Conservation (phyloP, 2,797 vertebrate genomes). For the Pipistrellus pipistrellus region DNA sequence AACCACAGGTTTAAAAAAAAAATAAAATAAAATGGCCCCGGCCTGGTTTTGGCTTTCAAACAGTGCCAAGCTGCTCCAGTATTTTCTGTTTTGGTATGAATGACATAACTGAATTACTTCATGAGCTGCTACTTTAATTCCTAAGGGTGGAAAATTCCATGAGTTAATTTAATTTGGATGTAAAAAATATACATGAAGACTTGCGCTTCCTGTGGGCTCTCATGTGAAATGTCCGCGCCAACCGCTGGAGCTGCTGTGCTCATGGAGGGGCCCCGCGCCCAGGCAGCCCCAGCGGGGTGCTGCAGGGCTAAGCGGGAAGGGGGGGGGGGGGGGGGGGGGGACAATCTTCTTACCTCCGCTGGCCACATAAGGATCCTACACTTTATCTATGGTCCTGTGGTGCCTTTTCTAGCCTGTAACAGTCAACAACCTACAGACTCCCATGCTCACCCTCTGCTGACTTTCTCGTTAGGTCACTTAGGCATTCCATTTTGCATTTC, state of each 20-base stretch:
- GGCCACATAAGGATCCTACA: background rate
- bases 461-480: background rate
- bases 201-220: constrained; percentile 81
- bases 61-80: constrained; percentile 75
- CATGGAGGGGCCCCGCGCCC: background rate
- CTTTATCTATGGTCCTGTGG: background rate
- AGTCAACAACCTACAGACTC: background rate
- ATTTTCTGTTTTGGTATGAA: constrained; percentile 82
- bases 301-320: background rate
- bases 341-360: background rate
- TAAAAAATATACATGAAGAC: constrained; percentile 80
- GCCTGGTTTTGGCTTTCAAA: constrained; percentile 80
- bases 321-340: fast-evolving
- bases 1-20: constrained; percentile 72
- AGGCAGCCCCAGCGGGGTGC: fast-evolving
- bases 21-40: constrained; percentile 49
- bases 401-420: background rate
- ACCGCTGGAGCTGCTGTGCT: background rate
- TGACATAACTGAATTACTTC: constrained; percentile 86
- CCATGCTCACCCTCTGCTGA: background rate
- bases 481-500: background rate
- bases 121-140: constrained; percentile 86
- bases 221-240: constrained; percentile 56
- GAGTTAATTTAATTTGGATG: constrained; percentile 87
- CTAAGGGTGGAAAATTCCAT: constrained; percentile 88